A percentile compares a stretch with the other conserved stretches of the same genome.
Evolutionary conservation across 2,888 invertebrate genomes (phyloP).

Genomic region (Monochamus alternatus): DNA sequence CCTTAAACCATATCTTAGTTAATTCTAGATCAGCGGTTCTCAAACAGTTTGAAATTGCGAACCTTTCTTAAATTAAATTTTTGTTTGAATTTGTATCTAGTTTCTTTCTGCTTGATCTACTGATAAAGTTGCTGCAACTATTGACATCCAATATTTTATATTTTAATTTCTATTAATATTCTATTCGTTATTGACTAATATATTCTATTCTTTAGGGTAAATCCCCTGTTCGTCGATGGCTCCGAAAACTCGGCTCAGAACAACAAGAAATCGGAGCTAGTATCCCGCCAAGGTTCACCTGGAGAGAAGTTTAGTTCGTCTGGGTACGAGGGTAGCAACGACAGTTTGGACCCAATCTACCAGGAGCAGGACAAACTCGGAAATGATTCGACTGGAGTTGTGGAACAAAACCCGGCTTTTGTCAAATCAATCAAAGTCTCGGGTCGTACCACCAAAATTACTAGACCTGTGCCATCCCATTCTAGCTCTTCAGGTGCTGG

Average conservation of each 20-base stretch:
- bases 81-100: too few relatives aligned
- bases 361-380: conserved; percentile 61
- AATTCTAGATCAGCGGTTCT: too few relatives aligned
- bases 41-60: too few relatives aligned
- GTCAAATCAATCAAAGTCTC: conserved; percentile 66
- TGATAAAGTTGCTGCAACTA: too few relatives aligned
- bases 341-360: conserved; percentile 59
- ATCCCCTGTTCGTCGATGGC: conserved; percentile 67
- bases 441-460: conserved; percentile 57
- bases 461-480: conserved; percentile 61
- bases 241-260: conserved; percentile 17
- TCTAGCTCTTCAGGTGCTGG: conserved; percentile 62
- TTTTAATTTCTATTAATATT: too few relatives aligned
- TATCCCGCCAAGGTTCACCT: conserved; percentile 40
- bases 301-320: conserved; percentile 66
- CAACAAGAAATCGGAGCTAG: conserved; percentile 36
- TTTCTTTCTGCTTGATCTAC: too few relatives aligned
- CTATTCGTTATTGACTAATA: not conserved
- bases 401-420: conserved; percentile 68
- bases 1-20: too few relatives aligned
- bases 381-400: conserved; percentile 64
- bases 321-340: conserved; percentile 68
- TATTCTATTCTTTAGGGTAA: conserved; percentile 63
- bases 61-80: too few relatives aligned
- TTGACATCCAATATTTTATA: too few relatives aligned